These are phyloP conservation scores for Harmothoe impar DNA, from an alignment of 2,888 invertebrate genomes.

Conservation along the genomic window DNA sequence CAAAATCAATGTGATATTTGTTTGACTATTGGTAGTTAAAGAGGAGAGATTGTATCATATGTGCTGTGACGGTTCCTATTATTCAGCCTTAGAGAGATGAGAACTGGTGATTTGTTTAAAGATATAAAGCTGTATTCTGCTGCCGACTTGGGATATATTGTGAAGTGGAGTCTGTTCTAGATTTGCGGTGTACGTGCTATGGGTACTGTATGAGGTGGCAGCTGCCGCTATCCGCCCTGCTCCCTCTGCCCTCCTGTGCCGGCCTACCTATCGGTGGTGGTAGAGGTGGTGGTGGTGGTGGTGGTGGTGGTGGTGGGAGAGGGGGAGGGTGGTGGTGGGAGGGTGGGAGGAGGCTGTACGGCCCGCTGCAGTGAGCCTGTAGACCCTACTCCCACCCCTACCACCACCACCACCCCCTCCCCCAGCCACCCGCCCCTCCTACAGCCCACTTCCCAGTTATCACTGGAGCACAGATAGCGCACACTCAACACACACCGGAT, in stretches of 20 bases:
- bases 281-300: background rate
- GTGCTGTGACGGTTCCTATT: slow-evolving; percentile 34
- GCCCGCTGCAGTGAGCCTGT: background rate
- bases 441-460: slow-evolving; percentile 37
- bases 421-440: background rate
- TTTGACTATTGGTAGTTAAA: slow-evolving; percentile 48
- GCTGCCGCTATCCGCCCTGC: background rate
- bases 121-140: background rate
- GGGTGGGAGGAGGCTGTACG: slow-evolving; percentile 5
- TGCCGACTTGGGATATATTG: slow-evolving; percentile 16
- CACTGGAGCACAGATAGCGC: slow-evolving; percentile 39
- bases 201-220: slow-evolving; percentile 47
- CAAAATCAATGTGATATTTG: slow-evolving; percentile 58
- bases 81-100: background rate
- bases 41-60: background rate
- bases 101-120: slow-evolving; percentile 15
- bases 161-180: slow-evolving; percentile 47
- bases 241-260: background rate
- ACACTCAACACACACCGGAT: slow-evolving; percentile 47
- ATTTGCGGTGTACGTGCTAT: slow-evolving; percentile 43
- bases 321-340: background rate
- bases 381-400: background rate
- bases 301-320: background rate
- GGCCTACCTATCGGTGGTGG: slow-evolving; percentile 18
- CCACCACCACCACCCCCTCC: background rate